Conservation (phyloP, 2,888 invertebrate species). For the Petrolisthes cinctipes region DNA sequence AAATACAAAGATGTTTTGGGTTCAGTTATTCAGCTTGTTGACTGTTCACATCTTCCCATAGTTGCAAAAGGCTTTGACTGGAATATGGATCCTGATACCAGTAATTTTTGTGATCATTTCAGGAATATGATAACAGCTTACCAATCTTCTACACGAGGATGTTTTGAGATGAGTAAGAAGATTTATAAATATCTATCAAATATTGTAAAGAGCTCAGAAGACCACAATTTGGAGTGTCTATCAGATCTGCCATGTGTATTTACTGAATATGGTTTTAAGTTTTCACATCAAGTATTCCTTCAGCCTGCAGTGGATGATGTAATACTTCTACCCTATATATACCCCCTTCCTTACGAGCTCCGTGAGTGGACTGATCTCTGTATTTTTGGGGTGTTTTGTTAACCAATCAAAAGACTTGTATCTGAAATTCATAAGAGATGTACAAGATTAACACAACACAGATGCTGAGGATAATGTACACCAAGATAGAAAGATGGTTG, state of each 20-base stretch:
- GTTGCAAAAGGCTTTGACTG: constrained; percentile 23
- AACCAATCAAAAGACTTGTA: constrained; percentile 10
- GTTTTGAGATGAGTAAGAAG: background rate
- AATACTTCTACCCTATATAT: constrained; percentile 22
- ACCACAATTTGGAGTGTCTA: background rate
- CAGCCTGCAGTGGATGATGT: background rate
- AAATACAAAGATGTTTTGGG: constrained; percentile 25
- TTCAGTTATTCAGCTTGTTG: constrained; percentile 24
- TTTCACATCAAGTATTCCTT: constrained; percentile 24
- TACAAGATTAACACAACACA: constrained; percentile 8
- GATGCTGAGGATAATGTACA: background rate
- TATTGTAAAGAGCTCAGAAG: background rate
- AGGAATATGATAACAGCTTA: constrained; percentile 15
- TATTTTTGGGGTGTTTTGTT: constrained; percentile 23
- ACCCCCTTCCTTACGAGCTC: constrained; percentile 23
- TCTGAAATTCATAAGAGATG: background rate
- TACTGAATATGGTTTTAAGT: constrained; percentile 33
- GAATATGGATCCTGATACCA: constrained; percentile 4
- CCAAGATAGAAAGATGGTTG: constrained; percentile 9
- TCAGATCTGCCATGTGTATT: constrained; percentile 2
- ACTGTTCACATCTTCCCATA: background rate
- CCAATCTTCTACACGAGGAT: background rate
- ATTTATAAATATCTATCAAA: constrained; percentile 11
- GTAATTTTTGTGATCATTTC: constrained; percentile 12
- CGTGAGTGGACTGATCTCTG: constrained; percentile 1